Percentiles rank a stretch among this genome's conserved stretches.
These are phyloP conservation scores for Chaunax sp. DNA, from an alignment of 2,797 vertebrate genomes.

Conservation along the genomic window DNA sequence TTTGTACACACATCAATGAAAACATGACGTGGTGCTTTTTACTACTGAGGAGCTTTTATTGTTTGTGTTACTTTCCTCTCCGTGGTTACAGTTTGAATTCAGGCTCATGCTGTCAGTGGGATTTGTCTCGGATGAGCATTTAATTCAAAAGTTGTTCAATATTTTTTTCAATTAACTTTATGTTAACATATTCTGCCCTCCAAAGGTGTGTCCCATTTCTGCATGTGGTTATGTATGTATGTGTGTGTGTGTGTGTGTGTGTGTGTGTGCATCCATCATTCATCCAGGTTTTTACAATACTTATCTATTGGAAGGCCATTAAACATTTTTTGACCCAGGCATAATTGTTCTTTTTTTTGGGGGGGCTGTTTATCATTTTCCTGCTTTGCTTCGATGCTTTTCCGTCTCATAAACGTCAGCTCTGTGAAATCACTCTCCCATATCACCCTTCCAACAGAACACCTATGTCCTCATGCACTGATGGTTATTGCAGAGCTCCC, in stretches of 20 bases:
- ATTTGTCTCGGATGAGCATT: too few species aligned
- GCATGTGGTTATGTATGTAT: conserved; percentile 19
- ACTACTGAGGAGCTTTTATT: too few species aligned
- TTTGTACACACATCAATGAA: too few species aligned
- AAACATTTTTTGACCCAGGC: conserved; percentile 1
- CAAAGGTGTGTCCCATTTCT: too few species aligned
- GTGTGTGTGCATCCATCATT: conserved; percentile 30
- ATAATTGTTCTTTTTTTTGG: neutral
- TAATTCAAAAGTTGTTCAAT: too few species aligned
- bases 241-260: conserved; percentile 21
- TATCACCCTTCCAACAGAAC: conserved; percentile 4
- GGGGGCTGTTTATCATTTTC: neutral
- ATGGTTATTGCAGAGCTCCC: neutral
- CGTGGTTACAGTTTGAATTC: too few species aligned
- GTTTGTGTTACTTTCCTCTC: too few species aligned
- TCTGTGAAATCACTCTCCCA: conserved; percentile 23
- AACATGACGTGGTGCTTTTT: too few species aligned
- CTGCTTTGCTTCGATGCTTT: conserved; percentile 12
- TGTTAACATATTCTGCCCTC: too few species aligned
- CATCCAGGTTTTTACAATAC: too few species aligned
- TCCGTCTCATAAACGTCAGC: conserved; percentile 23
- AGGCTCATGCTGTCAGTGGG: too few species aligned
- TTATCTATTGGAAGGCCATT: neutral
- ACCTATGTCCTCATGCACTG: conserved; percentile 1
- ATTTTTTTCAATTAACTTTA: too few species aligned